These are phyloP conservation scores for Oscheius sp. DNA, from an alignment of 2,888 invertebrate genomes.

Conservation along the genomic window DNA sequence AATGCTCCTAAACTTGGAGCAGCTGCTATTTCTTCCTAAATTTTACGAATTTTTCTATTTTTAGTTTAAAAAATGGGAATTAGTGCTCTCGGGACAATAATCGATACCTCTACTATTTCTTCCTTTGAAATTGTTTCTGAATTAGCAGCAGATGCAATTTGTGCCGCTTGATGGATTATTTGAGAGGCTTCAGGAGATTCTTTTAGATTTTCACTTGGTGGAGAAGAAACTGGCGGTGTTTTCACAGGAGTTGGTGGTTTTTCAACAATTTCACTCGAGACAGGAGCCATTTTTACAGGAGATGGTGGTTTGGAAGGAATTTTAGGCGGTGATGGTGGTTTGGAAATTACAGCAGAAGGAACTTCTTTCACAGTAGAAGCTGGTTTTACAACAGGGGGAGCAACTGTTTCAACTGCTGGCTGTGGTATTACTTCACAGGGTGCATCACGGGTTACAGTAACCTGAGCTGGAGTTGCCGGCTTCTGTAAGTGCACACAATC, in stretches of 20 bases:
- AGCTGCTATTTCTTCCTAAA: background rate
- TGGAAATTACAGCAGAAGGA: background rate
- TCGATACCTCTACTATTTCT: background rate
- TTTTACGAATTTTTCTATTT: no score
- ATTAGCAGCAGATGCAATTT: no score
- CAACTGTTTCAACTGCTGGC: no score
- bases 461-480: background rate
- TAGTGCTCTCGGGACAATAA: background rate
- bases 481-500: background rate
- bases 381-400: no score
- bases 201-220: background rate
- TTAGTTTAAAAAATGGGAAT: no score
- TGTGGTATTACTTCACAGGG: no score
- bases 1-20: slow-evolving; percentile 1
- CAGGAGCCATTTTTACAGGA: background rate
- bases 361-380: no score
- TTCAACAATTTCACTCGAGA: background rate
- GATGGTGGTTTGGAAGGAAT: no score
- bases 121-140: background rate
- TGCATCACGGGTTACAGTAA: no score
- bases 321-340: background rate
- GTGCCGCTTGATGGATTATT: background rate
- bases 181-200: background rate
- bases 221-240: background rate
- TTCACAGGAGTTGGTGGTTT: background rate